Base-by-base conservation (phyloP, 2,888 invertebrate species). In the Luperina nickerlii region DNA sequence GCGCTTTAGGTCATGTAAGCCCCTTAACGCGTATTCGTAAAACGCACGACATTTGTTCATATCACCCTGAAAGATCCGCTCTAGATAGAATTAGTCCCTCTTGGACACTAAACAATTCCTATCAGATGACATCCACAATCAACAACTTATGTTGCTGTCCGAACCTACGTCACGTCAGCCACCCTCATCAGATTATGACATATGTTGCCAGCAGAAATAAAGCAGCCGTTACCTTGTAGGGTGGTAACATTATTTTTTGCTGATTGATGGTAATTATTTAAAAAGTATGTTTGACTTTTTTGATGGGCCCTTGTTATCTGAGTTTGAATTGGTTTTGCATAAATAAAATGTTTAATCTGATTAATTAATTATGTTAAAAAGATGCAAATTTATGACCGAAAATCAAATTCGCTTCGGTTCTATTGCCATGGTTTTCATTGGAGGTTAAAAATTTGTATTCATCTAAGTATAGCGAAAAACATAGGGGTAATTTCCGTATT, bases 151-250 rank as follows among this genome's bases (percentile, higher is more conserved):
- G 78, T 78, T 79, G 72, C 70, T 18, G 78, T 78, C 82, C 24
- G 65, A 79, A 88, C 90, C 88, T 86, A 78, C 90, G 72, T 88
- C 88, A 90, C 45, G 57, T 32, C 70, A 63, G 11, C 2, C 66
- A 88, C 88, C 88, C 88, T 90, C 78, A 68, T 88, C 90, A 88
- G 20, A 8, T 72, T 88, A 85, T 88, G 88, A 84, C 90, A 79
- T 75, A 81, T 79, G 90, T 84, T 88, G 75, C 84, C 78, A 83
- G 60, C 78, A 71, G 71, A 69, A 86, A 82, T 87, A 87, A 81
- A 78, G 69, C 63, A 72, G 70, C 69, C 51, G 62, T 62, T 74
- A 73, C 60, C 27, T 57, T 48, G 71, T 73, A 57, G n/a, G 13
- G 85, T 79, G 54, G 85, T 48, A 80, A 83, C 60, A 78, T 73